A percentile compares a stretch with the other conserved stretches of the same genome.
These are phyloP conservation scores for Eugnorisma glareosa DNA, from an alignment of 2,888 invertebrate species.

Conservation along the genomic window DNA sequence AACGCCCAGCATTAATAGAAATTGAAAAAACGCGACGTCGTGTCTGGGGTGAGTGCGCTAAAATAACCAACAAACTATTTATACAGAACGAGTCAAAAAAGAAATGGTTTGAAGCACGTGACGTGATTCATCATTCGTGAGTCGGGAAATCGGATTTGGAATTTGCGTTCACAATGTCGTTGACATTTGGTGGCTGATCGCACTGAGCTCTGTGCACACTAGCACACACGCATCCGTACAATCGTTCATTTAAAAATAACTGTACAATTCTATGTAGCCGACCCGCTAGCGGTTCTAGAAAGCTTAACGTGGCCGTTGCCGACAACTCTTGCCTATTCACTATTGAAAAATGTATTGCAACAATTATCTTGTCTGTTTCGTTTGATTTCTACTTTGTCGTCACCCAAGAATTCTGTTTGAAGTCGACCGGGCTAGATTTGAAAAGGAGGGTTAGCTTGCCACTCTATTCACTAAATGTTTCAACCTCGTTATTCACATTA, in stretches of 20 bases:
- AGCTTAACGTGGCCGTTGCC: constrained; percentile 62
- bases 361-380: constrained; percentile 70
- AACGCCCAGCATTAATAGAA: constrained; percentile 71
- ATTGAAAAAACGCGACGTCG: constrained; percentile 75
- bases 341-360: constrained; percentile 71
- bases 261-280: constrained; percentile 65
- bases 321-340: constrained; percentile 68
- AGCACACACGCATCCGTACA: constrained; percentile 64
- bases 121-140: constrained; percentile 85
- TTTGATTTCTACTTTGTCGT: constrained; percentile 72
- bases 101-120: constrained; percentile 82
- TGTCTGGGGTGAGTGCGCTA: constrained; percentile 77
- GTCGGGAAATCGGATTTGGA: constrained; percentile 82
- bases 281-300: constrained; percentile 68
- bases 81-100: constrained; percentile 77
- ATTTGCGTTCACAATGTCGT: constrained; percentile 83
- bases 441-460: constrained; percentile 80
- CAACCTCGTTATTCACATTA: constrained; percentile 86
- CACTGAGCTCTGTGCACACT: constrained; percentile 69
- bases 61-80: constrained; percentile 78
- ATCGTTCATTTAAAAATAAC: constrained; percentile 73
- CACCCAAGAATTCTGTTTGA: constrained; percentile 74
- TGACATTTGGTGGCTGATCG: constrained; percentile 84
- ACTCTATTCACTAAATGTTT: constrained; percentile 85
- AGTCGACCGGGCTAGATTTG: constrained; percentile 77